Percentiles rank a stretch among this genome's conserved stretches.
These are phyloP conservation scores for Nannobrachium achirus DNA, from an alignment of 2,113 vertebrate species.

Conservation along the genomic window DNA sequence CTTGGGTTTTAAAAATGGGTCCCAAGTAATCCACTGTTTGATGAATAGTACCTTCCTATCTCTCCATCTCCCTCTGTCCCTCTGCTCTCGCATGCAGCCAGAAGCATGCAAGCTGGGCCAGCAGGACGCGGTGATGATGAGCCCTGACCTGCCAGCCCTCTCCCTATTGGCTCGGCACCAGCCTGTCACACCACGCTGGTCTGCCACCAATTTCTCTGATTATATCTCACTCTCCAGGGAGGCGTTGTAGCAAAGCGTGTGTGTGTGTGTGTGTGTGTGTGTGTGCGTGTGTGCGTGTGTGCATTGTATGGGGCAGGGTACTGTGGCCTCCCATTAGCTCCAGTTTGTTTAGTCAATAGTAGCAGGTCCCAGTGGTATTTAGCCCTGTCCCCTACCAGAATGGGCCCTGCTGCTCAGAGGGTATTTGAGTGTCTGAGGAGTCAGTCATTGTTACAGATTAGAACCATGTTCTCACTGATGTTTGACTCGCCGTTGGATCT, in stretches of 20 bases:
- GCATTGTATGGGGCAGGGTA: slow-evolving; percentile 1
- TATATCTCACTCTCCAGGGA: slow-evolving; percentile 76
- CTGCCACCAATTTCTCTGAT: slow-evolving; percentile 74
- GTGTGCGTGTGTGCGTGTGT: slow-evolving; percentile 10
- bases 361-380: slow-evolving; percentile 72
- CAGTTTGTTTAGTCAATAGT: slow-evolving; percentile 74
- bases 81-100: neutral
- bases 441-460: slow-evolving; percentile 39
- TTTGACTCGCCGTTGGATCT: slow-evolving; percentile 35
- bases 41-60: neutral
- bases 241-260: slow-evolving; percentile 39
- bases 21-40: too few relatives aligned
- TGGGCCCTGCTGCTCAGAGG: slow-evolving; percentile 39
- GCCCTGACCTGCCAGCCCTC: slow-evolving; percentile 64
- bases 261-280: neutral
- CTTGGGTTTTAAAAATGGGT: too few relatives aligned
- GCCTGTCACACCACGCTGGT: slow-evolving; percentile 48
- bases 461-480: slow-evolving; percentile 32
- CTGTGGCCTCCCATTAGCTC: slow-evolving; percentile 72
- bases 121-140: slow-evolving; percentile 67
- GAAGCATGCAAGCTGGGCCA: slow-evolving; percentile 50
- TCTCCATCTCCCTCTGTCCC: neutral
- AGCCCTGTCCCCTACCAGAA: slow-evolving; percentile 54
- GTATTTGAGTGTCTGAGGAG: slow-evolving; percentile 60
- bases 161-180: slow-evolving; percentile 63